phyloP scores from a whole-genome alignment of 2,888 invertebrate species.

The Desoria tigrina region DNA sequence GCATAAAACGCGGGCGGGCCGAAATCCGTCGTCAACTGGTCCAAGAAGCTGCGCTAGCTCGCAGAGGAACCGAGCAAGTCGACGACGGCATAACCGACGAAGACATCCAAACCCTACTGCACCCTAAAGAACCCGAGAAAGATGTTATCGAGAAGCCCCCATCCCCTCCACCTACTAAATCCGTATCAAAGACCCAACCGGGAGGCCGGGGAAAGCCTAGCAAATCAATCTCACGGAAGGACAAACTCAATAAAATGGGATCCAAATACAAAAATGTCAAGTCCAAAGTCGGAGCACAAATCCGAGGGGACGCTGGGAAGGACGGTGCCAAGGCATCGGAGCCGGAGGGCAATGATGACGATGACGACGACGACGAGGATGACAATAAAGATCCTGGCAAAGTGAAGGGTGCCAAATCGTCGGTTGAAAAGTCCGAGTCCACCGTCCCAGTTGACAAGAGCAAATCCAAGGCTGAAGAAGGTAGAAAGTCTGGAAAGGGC shows the following conservation, averaged over 20 bases:
- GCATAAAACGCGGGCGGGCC: neutral
- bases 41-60: conserved; percentile 9
- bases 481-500: too few relatives aligned
- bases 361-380: neutral
- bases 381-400: neutral
- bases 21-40: conserved; percentile 29
- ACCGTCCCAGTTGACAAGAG: too few relatives aligned
- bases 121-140: neutral
- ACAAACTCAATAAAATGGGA: neutral
- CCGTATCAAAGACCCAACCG: neutral
- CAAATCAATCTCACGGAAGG: neutral
- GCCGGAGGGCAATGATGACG: conserved; percentile 2
- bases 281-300: conserved; percentile 11
- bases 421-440: too few relatives aligned
- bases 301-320: neutral
- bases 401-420: too few relatives aligned
- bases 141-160: neutral
- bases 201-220: neutral
- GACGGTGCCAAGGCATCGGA: too few relatives aligned
- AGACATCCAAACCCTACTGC: conserved; percentile 8
- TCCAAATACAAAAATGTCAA: conserved; percentile 18
- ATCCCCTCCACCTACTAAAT: neutral
- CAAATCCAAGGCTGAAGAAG: too few relatives aligned
- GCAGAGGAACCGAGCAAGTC: neutral
- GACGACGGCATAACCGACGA: conserved; percentile 9